Conservation (phyloP, 2,797 vertebrate species). For the Lophius americanus region DNA sequence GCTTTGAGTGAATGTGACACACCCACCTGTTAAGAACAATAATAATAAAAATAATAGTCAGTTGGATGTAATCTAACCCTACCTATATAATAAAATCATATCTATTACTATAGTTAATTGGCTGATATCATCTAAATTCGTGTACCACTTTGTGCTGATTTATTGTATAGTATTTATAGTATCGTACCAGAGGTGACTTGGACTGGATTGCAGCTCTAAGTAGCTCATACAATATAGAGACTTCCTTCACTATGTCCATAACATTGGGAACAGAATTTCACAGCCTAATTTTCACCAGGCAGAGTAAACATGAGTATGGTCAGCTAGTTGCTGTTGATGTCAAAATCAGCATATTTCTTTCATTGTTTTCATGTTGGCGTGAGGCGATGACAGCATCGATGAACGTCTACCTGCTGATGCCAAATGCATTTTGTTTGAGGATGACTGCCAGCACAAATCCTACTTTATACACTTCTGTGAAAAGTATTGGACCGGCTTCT, state of each 20-base stretch:
- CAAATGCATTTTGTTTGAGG: background rate
- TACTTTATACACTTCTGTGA: no score
- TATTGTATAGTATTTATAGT: no score
- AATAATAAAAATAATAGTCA: background rate
- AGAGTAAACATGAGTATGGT: slow-evolving; percentile 44
- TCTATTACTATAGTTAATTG: background rate
- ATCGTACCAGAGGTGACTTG: no score
- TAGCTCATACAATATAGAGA: slow-evolving; percentile 13
- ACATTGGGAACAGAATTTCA: slow-evolving; percentile 68
- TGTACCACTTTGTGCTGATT: no score
- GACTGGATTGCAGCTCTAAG: no score
- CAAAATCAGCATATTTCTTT: slow-evolving; percentile 6
- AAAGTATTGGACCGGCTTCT: no score
- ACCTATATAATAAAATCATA: background rate
- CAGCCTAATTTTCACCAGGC: slow-evolving; percentile 57
- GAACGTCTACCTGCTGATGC: background rate
- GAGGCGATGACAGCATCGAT: slow-evolving; percentile 6
- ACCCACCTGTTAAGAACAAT: background rate
- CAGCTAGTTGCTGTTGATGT: slow-evolving; percentile 59
- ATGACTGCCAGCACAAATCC: background rate
- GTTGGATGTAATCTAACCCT: slow-evolving; percentile 11
- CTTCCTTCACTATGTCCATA: slow-evolving; percentile 58
- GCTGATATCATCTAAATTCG: background rate
- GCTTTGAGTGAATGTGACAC: background rate
- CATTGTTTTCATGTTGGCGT: background rate